These are phyloP conservation scores for Euzetes globulus DNA, from an alignment of 2,888 invertebrate genomes.

Conservation along the genomic window DNA sequence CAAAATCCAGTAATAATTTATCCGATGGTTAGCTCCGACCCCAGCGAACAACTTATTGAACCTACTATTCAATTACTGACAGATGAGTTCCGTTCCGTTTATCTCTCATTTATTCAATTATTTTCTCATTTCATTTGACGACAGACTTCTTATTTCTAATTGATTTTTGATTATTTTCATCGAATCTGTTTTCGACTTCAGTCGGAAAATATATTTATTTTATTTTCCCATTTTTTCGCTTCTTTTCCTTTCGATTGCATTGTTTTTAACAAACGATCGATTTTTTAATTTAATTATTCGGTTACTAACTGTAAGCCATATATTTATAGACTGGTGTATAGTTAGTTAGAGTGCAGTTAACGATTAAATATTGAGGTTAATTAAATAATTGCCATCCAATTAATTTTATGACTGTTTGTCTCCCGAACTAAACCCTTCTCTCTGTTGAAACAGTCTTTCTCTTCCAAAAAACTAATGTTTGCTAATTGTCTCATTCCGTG, in stretches of 20 bases:
- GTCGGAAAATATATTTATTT: neutral
- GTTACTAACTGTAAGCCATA: no score
- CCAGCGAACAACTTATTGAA: neutral
- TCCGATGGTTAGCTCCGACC: neutral
- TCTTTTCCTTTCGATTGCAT: no score
- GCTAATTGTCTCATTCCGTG: no score
- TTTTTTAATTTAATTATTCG: no score
- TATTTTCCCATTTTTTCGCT: no score
- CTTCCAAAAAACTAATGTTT: neutral
- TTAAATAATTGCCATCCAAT: neutral
- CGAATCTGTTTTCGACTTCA: neutral
- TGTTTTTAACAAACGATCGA: no score
- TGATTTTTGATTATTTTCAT: neutral
- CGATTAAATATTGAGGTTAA: neutral
- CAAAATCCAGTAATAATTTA: neutral
- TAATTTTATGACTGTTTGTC: neutral
- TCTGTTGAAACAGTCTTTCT: neutral
- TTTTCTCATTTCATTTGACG: slow-evolving; percentile 11
- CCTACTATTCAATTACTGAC: neutral
- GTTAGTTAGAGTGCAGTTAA: neutral
- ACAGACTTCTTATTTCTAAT: neutral
- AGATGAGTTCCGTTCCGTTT: neutral
- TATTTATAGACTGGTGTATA: no score
- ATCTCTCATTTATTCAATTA: slow-evolving; percentile 9
- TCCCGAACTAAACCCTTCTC: neutral